Evolutionary conservation across 2,797 vertebrate genomes (phyloP), one percentile per base, ranked within the genome.

Genomic region (Danio kyathit): DNA sequence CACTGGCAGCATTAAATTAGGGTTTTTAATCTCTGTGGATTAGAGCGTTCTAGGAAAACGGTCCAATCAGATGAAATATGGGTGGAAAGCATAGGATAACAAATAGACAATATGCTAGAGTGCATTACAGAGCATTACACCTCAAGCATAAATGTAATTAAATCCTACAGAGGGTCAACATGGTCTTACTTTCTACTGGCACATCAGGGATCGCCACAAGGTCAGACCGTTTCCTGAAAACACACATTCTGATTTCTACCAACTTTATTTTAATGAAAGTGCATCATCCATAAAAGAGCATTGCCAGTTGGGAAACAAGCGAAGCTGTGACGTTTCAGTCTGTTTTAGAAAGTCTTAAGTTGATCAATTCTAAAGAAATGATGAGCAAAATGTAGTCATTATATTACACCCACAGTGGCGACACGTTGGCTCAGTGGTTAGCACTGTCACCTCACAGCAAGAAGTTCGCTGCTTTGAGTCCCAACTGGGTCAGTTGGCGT

Each of bases 1-100:
- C 14, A 17, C 51, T 54, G 57, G 56, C 3, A 57, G 60, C 19
- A 56, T 54, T 64, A 65, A 56, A 74, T 80, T 56, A 73, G 77
- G 19, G 19, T 5, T 80, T 79, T 72, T 73, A 79, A 79, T 72
- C 69, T 79, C 59, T 1, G 7, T 63, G 57, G 77, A 72, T 80
- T 80, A 65, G 41, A 17, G 67, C 41, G 13, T 80, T 80, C 48
- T 56, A 64, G 77, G 70, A 49, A 72, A 80, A 80, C 3, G 14
- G 13, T 17, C 14, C 38, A 73, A 63, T 64, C 48, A 79, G 48
- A n/a, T 72, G 48, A 43, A 56, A 63, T 72, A 63, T 29, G 57
- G 56, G 6, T 44, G n/a, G n/a, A 16, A 49, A 51, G 43, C 46
- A 7, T 9, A 52, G 43, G 38, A 5, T 78, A 59, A 70, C 65